These are phyloP conservation scores for Blastobasis lacticolella DNA, from an alignment of 2,888 invertebrate species.

Conservation along the genomic window DNA sequence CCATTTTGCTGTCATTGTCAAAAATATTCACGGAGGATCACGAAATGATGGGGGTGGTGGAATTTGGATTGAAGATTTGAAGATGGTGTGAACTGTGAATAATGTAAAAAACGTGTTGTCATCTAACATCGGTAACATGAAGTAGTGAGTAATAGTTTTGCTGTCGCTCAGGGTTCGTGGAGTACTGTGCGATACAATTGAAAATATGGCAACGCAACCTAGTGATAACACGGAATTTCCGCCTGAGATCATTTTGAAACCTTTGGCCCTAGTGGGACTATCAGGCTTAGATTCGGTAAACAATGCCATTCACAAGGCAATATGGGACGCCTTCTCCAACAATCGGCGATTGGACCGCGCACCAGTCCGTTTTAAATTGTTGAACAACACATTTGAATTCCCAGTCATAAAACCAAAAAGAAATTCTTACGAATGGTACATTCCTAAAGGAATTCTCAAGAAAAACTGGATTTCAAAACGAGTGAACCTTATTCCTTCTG, in stretches of 20 bases:
- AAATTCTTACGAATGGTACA: constrained; percentile 95
- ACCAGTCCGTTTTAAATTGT: constrained; percentile 87
- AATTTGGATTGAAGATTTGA: constrained; percentile 6
- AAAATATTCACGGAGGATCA: background rate
- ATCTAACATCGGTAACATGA: constrained; percentile 17
- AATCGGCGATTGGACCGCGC: constrained; percentile 87
- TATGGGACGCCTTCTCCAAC: constrained; percentile 94
- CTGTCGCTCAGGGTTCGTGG: too few species aligned
- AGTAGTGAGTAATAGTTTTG: constrained; percentile 13
- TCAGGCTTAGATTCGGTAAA: constrained; percentile 89
- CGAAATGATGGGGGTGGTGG: constrained; percentile 39
- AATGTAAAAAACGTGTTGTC: constrained; percentile 4
- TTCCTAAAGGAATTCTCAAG: constrained; percentile 94
- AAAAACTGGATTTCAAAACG: constrained; percentile 97
- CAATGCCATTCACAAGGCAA: constrained; percentile 90
- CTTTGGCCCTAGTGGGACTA: constrained; percentile 90
- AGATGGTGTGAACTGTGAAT: constrained; percentile 11
- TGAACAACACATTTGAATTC: constrained; percentile 89
- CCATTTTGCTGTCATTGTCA: too few species aligned
- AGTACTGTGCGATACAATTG: background rate
- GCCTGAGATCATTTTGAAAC: constrained; percentile 86
- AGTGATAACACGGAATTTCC: constrained; percentile 82
- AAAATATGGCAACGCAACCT: constrained; percentile 68
- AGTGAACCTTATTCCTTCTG: constrained; percentile 89
- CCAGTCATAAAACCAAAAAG: constrained; percentile 90